Conservation (phyloP, 2,888 invertebrate genomes). For the Quadriops clusia region DNA sequence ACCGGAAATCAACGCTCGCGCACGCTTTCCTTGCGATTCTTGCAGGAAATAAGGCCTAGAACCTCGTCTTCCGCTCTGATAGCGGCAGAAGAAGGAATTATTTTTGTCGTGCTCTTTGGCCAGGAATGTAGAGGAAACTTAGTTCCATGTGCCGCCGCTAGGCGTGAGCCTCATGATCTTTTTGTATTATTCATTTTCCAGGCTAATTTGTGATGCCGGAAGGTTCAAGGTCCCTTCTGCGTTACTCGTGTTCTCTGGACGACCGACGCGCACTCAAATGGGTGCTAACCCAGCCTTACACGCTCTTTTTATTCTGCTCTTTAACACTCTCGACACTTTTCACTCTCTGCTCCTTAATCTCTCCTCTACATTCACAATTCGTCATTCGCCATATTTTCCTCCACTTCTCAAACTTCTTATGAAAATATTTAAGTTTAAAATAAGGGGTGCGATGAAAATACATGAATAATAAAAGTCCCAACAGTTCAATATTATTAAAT, state of each 20-base stretch:
- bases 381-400: too few species aligned
- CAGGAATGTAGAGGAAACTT: constrained; percentile 30
- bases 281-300: not conserved
- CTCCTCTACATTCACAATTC: too few species aligned
- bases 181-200: constrained; percentile 32
- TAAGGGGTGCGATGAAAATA: too few species aligned
- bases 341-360: constrained; percentile 1
- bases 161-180: constrained; percentile 27
- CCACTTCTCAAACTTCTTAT: too few species aligned
- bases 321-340: constrained; percentile 1
- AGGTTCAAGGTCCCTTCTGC: constrained; percentile 28
- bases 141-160: constrained; percentile 31
- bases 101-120: constrained; percentile 33
- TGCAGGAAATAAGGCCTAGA: too few species aligned
- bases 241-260: not conserved
- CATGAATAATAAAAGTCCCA: too few species aligned
- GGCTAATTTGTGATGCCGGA: constrained; percentile 25
- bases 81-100: constrained; percentile 31
- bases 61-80: too few species aligned
- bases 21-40: too few species aligned
- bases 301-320: constrained; percentile 1
- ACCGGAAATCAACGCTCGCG: too few species aligned
- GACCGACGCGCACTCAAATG: not conserved
- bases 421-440: too few species aligned
- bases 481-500: too few species aligned